A percentile compares a stretch with the other conserved stretches of the same genome.
Conservation (phyloP, 2,113 vertebrate species). For the Fregata magnificens region DNA sequence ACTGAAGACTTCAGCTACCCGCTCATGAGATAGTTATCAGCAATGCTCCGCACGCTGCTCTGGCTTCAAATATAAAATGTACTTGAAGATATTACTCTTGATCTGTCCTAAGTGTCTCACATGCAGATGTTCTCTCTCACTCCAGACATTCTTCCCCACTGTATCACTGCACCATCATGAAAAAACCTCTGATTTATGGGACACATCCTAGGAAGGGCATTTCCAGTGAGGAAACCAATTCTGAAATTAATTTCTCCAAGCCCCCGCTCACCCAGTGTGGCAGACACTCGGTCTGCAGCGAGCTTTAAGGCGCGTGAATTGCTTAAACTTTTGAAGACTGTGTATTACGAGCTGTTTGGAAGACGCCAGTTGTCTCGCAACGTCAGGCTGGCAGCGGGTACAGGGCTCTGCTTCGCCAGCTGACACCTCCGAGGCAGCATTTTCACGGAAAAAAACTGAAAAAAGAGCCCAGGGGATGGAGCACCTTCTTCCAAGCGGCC, state of each 20-base stretch:
- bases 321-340: not conserved
- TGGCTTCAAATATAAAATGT: not conserved
- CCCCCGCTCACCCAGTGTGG: accelerated
- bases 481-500: not conserved
- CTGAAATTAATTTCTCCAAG: not conserved
- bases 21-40: not conserved
- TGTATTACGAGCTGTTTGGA: accelerated
- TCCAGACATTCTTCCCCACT: accelerated
- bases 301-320: accelerated
- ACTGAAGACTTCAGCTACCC: not conserved
- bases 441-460: not conserved
- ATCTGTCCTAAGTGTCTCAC: not conserved
- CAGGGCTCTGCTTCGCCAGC: not conserved
- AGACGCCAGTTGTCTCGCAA: not conserved
- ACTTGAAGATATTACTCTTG: too few species aligned
- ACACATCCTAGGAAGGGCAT: too few species aligned
- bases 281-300: accelerated
- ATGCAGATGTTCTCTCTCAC: accelerated
- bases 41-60: not conserved
- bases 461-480: not conserved
- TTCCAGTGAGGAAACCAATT: not conserved
- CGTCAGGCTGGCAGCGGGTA: not conserved
- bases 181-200: accelerated
- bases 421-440: not conserved
- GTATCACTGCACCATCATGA: not conserved